These are phyloP conservation scores for Polydrusus cervinus DNA, from an alignment of 2,888 invertebrate genomes.

Conservation along the genomic window DNA sequence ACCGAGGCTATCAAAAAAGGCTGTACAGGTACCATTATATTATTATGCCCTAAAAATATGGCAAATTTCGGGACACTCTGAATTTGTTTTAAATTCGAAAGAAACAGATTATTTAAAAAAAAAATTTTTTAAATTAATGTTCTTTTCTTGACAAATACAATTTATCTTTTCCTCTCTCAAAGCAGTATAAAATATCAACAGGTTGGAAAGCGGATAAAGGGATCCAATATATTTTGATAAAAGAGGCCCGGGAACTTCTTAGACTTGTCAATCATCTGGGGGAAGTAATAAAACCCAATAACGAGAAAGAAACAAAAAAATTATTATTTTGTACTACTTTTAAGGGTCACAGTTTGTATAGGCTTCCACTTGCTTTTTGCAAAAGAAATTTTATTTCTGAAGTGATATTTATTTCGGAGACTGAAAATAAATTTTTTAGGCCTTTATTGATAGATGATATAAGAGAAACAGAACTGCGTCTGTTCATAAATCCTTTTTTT, in stretches of 20 bases:
- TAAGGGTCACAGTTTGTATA: neutral
- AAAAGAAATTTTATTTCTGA: neutral
- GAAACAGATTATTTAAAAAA: neutral
- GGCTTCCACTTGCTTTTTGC: neutral
- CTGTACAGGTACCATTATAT: constrained; percentile 80
- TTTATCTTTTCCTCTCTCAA: neutral
- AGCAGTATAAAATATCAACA: neutral
- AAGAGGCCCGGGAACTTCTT: neutral
- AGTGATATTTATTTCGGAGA: neutral
- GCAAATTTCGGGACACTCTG: too few species aligned
- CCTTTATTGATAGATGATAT: too few species aligned
- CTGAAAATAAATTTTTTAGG: neutral
- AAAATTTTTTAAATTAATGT: too few species aligned
- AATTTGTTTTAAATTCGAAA: neutral
- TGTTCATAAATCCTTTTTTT: too few species aligned
- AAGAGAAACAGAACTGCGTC: too few species aligned
- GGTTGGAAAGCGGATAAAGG: constrained; percentile 11
- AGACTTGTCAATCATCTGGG: constrained; percentile 7
- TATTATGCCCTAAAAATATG: too few species aligned
- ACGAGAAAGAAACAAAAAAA: neutral
- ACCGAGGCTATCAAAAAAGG: constrained; percentile 87
- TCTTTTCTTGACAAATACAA: neutral
- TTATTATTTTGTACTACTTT: neutral
- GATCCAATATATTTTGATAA: neutral
- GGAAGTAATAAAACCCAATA: neutral